Evolutionary conservation across 2,113 vertebrate species (phyloP).

Genomic region (Hymenochirus boettgeri): DNA sequence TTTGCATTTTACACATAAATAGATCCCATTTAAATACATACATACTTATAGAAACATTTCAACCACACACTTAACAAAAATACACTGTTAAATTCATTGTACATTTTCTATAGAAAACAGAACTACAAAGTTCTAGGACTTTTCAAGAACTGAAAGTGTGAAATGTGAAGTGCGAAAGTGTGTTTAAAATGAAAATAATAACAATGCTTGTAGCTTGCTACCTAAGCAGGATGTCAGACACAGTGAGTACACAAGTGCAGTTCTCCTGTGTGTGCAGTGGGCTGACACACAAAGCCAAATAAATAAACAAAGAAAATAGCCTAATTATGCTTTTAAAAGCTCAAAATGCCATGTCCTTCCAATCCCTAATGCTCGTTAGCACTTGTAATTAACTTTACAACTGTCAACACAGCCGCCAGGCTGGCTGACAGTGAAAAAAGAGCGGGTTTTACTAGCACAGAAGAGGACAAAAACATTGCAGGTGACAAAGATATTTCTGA

Average conservation of each 20-base stretch:
- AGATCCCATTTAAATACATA: too few species aligned
- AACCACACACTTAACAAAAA: too few species aligned
- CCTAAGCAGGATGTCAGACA: conserved; percentile 6
- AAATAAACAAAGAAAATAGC: conserved; percentile 49
- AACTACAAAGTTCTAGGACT: too few species aligned
- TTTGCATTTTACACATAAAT: too few species aligned
- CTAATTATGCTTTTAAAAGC: conserved; percentile 80
- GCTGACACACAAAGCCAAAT: conserved; percentile 19
- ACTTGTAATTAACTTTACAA: conserved; percentile 85
- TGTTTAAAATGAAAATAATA: too few species aligned
- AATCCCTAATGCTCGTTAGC: conserved; percentile 80
- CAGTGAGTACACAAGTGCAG: conserved; percentile 16
- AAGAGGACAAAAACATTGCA: conserved; percentile 81
- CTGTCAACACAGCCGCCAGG: conserved; percentile 76
- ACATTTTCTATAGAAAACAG: too few species aligned
- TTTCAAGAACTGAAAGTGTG: too few species aligned
- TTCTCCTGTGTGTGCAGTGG: conserved; percentile 24
- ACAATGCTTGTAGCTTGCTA: not conserved
- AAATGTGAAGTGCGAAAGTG: too few species aligned
- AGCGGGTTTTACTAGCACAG: conserved; percentile 79
- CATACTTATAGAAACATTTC: too few species aligned
- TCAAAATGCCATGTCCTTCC: conserved; percentile 78
- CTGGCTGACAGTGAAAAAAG: conserved; percentile 75
- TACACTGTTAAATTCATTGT: too few species aligned
- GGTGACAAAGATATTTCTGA: conserved; percentile 81